Base-by-base conservation (phyloP, 2,888 invertebrate species). In the Mystacides longicornis region DNA sequence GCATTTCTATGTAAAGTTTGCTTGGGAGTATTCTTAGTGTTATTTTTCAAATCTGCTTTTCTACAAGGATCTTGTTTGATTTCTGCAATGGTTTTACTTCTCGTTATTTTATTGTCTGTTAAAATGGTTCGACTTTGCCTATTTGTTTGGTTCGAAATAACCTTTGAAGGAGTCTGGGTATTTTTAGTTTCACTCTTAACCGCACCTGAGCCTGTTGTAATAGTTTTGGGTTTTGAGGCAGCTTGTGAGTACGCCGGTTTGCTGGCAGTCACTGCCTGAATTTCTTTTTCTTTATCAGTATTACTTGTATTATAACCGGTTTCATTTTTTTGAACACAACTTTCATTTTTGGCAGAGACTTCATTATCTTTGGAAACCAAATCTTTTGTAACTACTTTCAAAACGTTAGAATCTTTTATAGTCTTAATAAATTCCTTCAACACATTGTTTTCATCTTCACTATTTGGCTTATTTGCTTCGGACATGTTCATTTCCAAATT, bases 21-120 rank as follows among this genome's bases (percentile, higher is more conserved):
- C 51, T 71, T 67, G 63, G 66, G 70, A 57, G 67, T 73, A 56
- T 69, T 68, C 64, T 72, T 75, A 20, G 69, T 55, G 14, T 23
- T 67, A 52, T 51, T 54, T 21, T 56, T 55, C 22, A 51, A 11
- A 45, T 60, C 60, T 18, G 49, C 49, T 43, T 45, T 59, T 43
- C 58, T 53, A 33, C 61, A 59, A 23, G 61, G 52, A 11, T 54
- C 67, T 1, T 73, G 68, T 48, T 71, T 68, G 45, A 77, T 72
- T 67, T 77, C 77, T 1, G 74, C 71, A 9, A 74, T 74, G 43
- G 76, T 77, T 61, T 75, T 76, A 60, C 75, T 77, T 63, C 77
- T 65, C 31, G 68, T 64, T 52, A 76, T 68, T 50, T 75, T 71
- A 66, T 76, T 77, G 1, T 73, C 71, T 11, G 72, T 72, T 27